Evolutionary conservation across 2,888 invertebrate genomes (phyloP).

Genomic region (Drosophila antonietae): DNA sequence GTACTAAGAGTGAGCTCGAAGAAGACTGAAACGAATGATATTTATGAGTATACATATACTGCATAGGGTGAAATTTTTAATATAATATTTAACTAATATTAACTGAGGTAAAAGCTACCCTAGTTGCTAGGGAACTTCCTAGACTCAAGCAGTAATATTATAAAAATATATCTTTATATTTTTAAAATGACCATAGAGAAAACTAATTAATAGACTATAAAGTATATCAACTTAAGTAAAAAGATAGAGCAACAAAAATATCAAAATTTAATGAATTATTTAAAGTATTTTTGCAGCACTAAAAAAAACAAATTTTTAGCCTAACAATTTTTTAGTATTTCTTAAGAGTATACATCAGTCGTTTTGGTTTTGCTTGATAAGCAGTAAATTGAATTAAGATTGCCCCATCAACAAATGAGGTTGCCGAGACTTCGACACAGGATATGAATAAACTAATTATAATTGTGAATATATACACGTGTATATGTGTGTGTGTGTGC

Average conservation of each 20-base stretch:
- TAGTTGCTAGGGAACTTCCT: too few species aligned
- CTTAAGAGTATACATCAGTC: slow-evolving; percentile 49
- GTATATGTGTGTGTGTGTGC: slow-evolving; percentile 43
- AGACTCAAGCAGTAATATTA: background rate
- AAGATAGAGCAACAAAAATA: background rate
- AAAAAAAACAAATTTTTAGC: too few species aligned
- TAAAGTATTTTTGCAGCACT: background rate
- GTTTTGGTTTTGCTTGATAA: slow-evolving; percentile 42
- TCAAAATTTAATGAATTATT: background rate
- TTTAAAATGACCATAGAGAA: background rate
- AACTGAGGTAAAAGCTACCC: too few species aligned
- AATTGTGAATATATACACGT: slow-evolving; percentile 50
- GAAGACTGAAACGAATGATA: too few species aligned
- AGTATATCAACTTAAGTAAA: background rate
- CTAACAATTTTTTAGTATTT: too few species aligned
- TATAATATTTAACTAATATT: background rate
- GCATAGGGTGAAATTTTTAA: background rate
- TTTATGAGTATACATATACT: too few species aligned
- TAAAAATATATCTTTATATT: background rate
- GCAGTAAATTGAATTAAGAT: slow-evolving; percentile 77
- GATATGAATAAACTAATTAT: slow-evolving; percentile 80
- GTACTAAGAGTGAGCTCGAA: background rate
- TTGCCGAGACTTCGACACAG: slow-evolving; percentile 73
- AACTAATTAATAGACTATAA: background rate
- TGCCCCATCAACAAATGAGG: slow-evolving; percentile 74